Conservation (phyloP, 2,113 vertebrate genomes). For the Triplophysa tibetana region DNA sequence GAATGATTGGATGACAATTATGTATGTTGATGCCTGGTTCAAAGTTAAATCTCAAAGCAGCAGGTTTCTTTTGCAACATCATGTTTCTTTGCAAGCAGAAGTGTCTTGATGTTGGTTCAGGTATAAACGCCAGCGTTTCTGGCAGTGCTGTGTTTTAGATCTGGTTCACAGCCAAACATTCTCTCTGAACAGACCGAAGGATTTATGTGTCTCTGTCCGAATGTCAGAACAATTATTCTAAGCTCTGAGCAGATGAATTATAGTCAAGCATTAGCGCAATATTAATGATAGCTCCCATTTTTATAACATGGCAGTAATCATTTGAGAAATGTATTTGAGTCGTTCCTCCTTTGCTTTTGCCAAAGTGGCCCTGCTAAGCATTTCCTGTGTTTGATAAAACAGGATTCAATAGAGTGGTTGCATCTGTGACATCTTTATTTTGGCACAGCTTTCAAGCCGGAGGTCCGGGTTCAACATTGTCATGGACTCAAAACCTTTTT, state of each 20-base stretch:
- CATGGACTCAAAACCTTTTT: constrained; percentile 15
- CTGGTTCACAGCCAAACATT: constrained; percentile 74
- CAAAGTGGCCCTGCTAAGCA: constrained; percentile 17
- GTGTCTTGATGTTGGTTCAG: not conserved
- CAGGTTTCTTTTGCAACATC: constrained; percentile 17
- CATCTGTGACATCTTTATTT: constrained; percentile 38
- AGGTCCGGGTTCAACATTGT: constrained; percentile 9
- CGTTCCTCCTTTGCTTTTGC: constrained; percentile 38
- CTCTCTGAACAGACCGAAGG: constrained; percentile 70
- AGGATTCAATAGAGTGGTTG: constrained; percentile 31
- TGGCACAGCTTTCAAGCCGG: constrained; percentile 22
- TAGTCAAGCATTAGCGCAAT: constrained; percentile 70
- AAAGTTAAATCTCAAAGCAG: constrained; percentile 39
- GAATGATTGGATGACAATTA: constrained; percentile 13
- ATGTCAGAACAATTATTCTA: constrained; percentile 75
- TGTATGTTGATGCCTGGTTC: not conserved
- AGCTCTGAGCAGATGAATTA: constrained; percentile 71
- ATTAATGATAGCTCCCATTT: constrained; percentile 68
- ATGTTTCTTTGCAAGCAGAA: not conserved
- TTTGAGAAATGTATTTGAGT: constrained; percentile 64
- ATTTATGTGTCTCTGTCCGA: constrained; percentile 77
- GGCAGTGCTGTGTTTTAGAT: constrained; percentile 67
- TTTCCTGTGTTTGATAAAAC: constrained; percentile 39
- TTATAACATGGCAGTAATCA: constrained; percentile 64
- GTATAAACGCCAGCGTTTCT: constrained; percentile 62